Conservation (phyloP, 1,140 invertebrate species). For the Ptiloglossa arizonensis region DNA sequence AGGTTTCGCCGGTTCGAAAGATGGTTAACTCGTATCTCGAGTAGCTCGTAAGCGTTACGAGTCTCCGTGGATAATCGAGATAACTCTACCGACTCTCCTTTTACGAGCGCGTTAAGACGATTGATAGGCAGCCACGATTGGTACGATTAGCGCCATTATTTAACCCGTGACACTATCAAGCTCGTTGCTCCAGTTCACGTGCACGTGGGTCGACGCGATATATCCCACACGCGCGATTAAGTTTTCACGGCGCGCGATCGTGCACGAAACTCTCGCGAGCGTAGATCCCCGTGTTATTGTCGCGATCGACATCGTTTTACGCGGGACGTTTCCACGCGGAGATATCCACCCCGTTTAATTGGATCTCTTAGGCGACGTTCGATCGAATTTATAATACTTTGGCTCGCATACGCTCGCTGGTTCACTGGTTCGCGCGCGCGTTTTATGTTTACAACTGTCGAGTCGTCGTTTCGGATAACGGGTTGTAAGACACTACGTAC, state of each 20-base stretch:
- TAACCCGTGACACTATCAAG: neutral
- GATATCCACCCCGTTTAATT: slow-evolving; percentile 6
- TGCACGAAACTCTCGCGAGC: neutral
- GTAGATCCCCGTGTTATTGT: neutral
- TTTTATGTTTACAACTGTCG: no score
- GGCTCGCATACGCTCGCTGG: no score
- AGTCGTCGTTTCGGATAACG: no score
- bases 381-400: neutral
- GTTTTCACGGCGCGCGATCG: neutral
- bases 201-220: neutral
- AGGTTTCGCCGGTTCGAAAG: no score
- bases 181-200: neutral
- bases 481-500: no score
- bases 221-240: slow-evolving; percentile 19
- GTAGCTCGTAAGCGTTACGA: neutral
- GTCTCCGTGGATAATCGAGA: neutral
- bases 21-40: neutral
- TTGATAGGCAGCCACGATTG: neutral
- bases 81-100: neutral
- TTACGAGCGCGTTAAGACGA: neutral
- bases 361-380: neutral
- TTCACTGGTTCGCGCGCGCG: no score
- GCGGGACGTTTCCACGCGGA: neutral
- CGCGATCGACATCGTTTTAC: neutral
- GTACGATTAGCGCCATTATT: neutral